These are phyloP conservation scores for Tringa solitaria DNA, from an alignment of 2,113 vertebrate species.

Conservation along the genomic window DNA sequence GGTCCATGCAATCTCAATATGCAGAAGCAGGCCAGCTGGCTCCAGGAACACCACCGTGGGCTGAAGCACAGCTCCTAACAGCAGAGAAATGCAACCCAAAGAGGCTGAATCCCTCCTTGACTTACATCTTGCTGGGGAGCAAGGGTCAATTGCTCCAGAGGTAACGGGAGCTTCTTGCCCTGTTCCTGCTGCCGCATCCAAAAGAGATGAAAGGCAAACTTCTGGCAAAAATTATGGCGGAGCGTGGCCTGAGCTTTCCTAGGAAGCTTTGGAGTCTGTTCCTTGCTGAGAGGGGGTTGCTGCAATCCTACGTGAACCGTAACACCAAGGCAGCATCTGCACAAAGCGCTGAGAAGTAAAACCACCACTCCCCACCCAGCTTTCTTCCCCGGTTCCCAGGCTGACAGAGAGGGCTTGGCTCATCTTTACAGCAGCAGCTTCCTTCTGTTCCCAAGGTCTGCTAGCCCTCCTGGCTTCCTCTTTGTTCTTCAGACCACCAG, in stretches of 20 bases:
- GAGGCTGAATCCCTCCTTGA: background rate
- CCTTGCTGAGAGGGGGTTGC: background rate
- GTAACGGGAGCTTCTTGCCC: background rate
- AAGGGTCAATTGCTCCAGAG: background rate
- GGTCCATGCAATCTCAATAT: background rate
- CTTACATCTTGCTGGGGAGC: background rate
- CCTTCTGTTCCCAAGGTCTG: slow-evolving; percentile 37
- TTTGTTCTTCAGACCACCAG: slow-evolving; percentile 55
- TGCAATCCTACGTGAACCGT: background rate
- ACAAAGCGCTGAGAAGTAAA: background rate
- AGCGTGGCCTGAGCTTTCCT: background rate
- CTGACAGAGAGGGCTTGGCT: background rate
- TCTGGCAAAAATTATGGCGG: background rate
- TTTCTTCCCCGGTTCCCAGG: background rate
- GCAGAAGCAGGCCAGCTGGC: background rate
- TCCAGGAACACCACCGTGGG: rapidly evolving
- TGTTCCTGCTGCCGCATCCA: background rate
- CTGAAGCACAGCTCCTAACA: background rate
- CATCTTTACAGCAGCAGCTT: slow-evolving; percentile 1
- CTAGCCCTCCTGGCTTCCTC: background rate
- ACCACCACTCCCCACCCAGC: background rate
- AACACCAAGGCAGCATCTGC: background rate
- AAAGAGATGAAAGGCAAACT: slow-evolving; percentile 24
- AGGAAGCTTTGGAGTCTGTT: background rate
- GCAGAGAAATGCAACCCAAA: background rate